Evolutionary conservation across 2,113 vertebrate genomes (phyloP), one percentile per base, ranked within the genome.

Genomic region (Felis chaus): DNA sequence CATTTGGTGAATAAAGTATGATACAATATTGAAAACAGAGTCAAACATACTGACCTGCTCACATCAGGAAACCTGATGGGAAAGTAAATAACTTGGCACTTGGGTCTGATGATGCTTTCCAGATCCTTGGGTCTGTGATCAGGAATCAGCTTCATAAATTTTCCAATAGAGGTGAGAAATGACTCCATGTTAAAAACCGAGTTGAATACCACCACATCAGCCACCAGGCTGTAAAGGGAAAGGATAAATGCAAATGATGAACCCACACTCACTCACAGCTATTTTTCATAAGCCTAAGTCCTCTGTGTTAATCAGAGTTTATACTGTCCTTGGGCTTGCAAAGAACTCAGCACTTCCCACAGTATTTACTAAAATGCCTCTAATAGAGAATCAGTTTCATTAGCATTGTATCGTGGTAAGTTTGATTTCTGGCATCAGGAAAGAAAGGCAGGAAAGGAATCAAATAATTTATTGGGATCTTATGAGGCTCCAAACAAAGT

Each of bases 141-240:
- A 66, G 99, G 99, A 97, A 99, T 99, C 98, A 99, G 98, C 98
- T 99, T 99, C 99, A 99, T 98, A 98, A 99, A 99, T 97, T 98
- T 99, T 80, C 98, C 98, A 95, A 99, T 99, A 94, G 99, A 99
- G 29, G 98, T 99, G 74, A 99, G 99, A 98, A 99, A 99, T 41
- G 99, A 99, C 89, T 99, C 99, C 99, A 99, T 99, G 98, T 99
- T 99, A 99, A 99, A 99, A 86, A 98, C 80, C 13, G 99, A 99
- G 99, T 99, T 99, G 98, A 99, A 99, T 55, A 99, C 98, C 94
- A 99, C 99, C 66, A 98, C 97, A 94, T 99, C 99, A 87, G 99
- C 99, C 92, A 99, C 99, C 98, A 99, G 98, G 98, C 99, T 99
- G 95, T 61, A 98, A 98, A 98, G 61, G 83, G 63, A 0, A 0